These are phyloP conservation scores for Papilio xuthus DNA, from an alignment of 1,140 invertebrate genomes.

Conservation along the genomic window DNA sequence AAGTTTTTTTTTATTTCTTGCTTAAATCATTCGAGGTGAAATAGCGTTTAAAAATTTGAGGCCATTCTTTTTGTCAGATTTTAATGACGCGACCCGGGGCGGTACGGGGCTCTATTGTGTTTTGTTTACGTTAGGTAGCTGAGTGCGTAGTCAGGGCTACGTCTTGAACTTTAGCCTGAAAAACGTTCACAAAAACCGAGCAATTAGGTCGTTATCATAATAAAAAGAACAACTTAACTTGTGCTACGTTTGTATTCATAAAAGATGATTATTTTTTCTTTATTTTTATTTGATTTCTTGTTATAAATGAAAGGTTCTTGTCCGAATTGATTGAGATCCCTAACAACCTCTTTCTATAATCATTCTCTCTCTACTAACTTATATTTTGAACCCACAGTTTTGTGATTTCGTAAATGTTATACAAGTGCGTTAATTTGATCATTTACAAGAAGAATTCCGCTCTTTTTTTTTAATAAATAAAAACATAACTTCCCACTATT, in stretches of 20 bases:
- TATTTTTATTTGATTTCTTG: too few relatives aligned
- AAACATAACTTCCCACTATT: neutral
- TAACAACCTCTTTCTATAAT: too few relatives aligned
- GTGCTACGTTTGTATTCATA: neutral
- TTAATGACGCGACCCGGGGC: conserved; percentile 34
- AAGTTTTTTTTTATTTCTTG: neutral
- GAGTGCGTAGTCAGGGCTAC: conserved; percentile 31
- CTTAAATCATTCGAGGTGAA: neutral
- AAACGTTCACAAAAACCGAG: conserved; percentile 14
- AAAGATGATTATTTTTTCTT: too few relatives aligned
- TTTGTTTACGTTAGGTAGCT: conserved; percentile 27
- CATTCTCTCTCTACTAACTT: too few relatives aligned
- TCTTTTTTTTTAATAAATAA: neutral
- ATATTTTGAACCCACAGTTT: too few relatives aligned
- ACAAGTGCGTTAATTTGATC: neutral
- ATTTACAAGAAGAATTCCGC: neutral
- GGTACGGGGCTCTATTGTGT: conserved; percentile 30
- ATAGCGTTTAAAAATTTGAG: conserved; percentile 21
- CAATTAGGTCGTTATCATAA: conserved; percentile 19
- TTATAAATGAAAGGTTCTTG: too few relatives aligned
- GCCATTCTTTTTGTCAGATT: conserved; percentile 30
- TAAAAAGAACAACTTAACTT: neutral
- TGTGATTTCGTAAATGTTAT: too few relatives aligned
- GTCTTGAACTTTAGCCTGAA: conserved; percentile 24
- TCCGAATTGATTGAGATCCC: too few relatives aligned